A percentile compares a stretch with the other conserved stretches of the same genome.
These are phyloP conservation scores for Acromyrmex charruanus DNA, from an alignment of 1,140 invertebrate genomes.

Conservation along the genomic window DNA sequence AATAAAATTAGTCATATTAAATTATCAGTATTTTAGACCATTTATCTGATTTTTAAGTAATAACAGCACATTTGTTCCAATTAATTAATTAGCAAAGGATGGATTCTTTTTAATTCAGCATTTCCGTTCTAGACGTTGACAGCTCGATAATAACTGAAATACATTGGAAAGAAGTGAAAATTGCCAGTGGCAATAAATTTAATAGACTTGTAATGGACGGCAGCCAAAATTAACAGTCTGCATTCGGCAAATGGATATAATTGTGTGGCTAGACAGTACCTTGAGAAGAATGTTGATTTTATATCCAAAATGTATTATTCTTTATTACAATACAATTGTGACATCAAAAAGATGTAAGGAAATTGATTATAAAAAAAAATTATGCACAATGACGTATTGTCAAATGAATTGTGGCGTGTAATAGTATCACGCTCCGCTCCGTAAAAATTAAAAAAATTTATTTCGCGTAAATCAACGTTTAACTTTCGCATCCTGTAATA, in stretches of 20 bases:
- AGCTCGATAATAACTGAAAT: slow-evolving; percentile 17
- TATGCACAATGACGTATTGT: neutral
- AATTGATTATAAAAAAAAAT: neutral
- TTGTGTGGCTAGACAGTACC: slow-evolving; percentile 8
- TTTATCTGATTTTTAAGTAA: neutral
- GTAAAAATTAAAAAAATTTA: neutral
- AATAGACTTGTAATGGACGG: slow-evolving; percentile 22
- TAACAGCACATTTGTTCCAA: neutral
- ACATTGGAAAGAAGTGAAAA: slow-evolving; percentile 30
- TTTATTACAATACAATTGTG: neutral
- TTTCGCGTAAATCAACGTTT: slow-evolving; percentile 14
- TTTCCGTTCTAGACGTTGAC: slow-evolving; percentile 1
- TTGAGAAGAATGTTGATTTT: slow-evolving; percentile 11
- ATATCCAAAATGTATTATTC: neutral
- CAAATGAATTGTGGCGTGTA: neutral
- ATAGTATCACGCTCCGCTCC: neutral
- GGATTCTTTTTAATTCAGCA: neutral
- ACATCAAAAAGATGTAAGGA: neutral
- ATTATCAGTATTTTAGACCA: neutral
- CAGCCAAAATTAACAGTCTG: neutral
- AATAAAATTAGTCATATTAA: neutral
- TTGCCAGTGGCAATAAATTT: slow-evolving; percentile 44
- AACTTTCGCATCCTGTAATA: slow-evolving; percentile 7
- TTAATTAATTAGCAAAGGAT: slow-evolving; percentile 13
- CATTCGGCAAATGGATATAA: slow-evolving; percentile 29